Conservation (phyloP, 2,888 invertebrate genomes). For the Danaus chrysippus region DNA sequence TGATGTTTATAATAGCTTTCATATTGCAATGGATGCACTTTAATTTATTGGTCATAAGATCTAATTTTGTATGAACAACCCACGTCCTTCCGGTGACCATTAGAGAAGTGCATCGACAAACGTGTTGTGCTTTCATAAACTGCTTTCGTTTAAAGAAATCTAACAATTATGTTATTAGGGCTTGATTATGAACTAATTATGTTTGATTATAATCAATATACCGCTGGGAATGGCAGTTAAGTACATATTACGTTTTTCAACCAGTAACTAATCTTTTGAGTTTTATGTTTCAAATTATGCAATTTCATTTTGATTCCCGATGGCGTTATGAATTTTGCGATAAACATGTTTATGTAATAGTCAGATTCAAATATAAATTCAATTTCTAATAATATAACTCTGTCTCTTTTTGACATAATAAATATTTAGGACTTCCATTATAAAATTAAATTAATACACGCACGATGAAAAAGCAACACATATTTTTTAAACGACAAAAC, state of each 20-base stretch:
- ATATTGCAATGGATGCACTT: constrained; percentile 18
- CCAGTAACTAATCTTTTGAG: too few species aligned
- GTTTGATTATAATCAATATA: background rate
- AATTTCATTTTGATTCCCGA: too few species aligned
- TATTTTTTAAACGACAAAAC: too few species aligned
- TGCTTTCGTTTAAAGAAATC: constrained; percentile 16
- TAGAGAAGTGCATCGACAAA: constrained; percentile 19
- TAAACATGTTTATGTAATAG: too few species aligned
- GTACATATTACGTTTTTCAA: too few species aligned
- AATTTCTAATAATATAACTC: background rate
- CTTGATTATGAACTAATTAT: constrained; percentile 8
- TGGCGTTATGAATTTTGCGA: too few species aligned
- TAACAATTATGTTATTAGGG: constrained; percentile 13
- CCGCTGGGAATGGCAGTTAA: too few species aligned
- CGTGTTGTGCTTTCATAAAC: constrained; percentile 24
- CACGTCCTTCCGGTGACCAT: constrained; percentile 19
- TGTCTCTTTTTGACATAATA: background rate
- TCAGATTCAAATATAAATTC: background rate
- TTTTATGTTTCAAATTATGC: too few species aligned
- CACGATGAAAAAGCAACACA: too few species aligned
- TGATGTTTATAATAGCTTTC: constrained; percentile 28
- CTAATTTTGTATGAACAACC: background rate
- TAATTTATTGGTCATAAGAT: background rate
- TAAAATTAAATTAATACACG: too few species aligned
- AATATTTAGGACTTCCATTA: background rate